These are phyloP conservation scores for Halcyon leucocephala DNA, from an alignment of 2,797 vertebrate genomes.

Conservation along the genomic window DNA sequence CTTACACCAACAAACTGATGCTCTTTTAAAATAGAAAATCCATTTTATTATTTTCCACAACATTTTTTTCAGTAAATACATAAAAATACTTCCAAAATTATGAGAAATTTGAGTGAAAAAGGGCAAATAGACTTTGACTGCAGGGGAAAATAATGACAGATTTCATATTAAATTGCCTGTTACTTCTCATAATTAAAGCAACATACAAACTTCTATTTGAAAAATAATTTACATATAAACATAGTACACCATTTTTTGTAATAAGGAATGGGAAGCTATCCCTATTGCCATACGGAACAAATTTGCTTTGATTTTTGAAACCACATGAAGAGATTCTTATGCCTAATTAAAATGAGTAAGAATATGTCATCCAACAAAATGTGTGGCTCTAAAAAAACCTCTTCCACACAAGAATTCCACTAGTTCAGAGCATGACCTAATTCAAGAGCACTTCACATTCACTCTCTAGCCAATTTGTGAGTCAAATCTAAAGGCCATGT, in stretches of 20 bases:
- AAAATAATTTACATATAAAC: background rate
- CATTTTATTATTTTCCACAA: background rate
- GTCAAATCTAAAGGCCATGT: background rate
- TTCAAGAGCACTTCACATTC: background rate
- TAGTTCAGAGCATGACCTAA: background rate
- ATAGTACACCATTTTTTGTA: background rate
- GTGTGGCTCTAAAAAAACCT: background rate
- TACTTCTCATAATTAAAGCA: background rate
- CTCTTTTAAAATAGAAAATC: background rate
- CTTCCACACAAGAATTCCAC: background rate
- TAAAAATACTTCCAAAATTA: background rate
- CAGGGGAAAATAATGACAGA: background rate
- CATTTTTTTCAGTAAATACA: background rate
- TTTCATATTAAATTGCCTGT: background rate
- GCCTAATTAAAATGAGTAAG: background rate
- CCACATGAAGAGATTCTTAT: background rate
- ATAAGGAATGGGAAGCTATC: background rate
- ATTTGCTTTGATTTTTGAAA: constrained; percentile 5
- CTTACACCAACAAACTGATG: background rate
- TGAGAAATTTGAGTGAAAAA: background rate
- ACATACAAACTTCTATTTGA: background rate
- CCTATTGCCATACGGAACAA: background rate
- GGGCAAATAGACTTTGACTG: background rate
- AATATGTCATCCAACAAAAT: background rate
- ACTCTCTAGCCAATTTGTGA: background rate